Evolutionary conservation across 2,113 vertebrate genomes (phyloP).

Genomic region (Embiotoca jacksoni): DNA sequence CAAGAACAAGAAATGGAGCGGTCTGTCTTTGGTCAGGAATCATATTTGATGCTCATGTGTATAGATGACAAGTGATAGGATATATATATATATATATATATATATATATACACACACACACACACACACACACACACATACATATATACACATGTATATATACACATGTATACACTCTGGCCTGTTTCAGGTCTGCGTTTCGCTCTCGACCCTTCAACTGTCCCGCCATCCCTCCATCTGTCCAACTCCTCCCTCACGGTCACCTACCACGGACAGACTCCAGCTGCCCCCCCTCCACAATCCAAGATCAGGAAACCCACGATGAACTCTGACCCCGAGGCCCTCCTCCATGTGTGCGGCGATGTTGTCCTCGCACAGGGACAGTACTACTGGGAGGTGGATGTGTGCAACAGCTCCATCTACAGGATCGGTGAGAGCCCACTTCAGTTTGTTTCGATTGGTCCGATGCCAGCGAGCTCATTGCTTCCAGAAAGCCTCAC

Average conservation of each 20-base stretch:
- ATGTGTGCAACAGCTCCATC: conserved; percentile 82
- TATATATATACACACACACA: not conserved
- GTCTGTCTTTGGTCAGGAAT: conserved; percentile 70
- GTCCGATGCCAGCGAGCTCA: conserved; percentile 17
- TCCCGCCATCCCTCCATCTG: conserved; percentile 62
- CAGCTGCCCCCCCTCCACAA: not conserved
- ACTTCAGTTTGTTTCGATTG: conserved; percentile 37
- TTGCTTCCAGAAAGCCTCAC: conserved; percentile 49
- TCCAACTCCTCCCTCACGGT: conserved; percentile 71
- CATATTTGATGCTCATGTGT: not conserved
- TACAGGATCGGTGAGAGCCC: conserved; percentile 78
- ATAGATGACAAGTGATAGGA: not conserved
- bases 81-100: not conserved
- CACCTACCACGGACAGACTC: conserved; percentile 39
- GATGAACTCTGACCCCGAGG: conserved; percentile 1
- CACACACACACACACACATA: too few relatives aligned
- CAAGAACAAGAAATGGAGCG: conserved; percentile 77
- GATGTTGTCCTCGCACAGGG: conserved; percentile 68
- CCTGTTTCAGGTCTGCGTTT: conserved; percentile 72
- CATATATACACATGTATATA: not conserved
- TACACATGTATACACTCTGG: not conserved
- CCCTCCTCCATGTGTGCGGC: conserved; percentile 56
- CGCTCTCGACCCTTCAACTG: conserved; percentile 66
- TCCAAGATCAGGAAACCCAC: not conserved
- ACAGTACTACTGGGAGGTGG: conserved; percentile 85